A percentile compares a stretch with the other conserved stretches of the same genome.
These are phyloP conservation scores for Solen grandis DNA, from an alignment of 1,140 invertebrate species.

Conservation along the genomic window DNA sequence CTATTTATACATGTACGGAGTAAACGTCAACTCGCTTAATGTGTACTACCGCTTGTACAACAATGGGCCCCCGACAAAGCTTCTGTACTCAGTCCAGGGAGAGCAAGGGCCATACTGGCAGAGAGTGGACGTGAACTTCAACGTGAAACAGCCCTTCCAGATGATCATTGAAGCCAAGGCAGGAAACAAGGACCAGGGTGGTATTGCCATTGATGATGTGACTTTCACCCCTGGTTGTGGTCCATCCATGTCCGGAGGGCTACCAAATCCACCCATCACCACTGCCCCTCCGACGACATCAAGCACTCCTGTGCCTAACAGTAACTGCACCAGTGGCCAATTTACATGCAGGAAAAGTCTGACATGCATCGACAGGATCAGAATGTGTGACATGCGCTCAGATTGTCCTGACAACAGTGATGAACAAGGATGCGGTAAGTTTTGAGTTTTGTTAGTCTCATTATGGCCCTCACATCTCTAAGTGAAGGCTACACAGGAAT, in stretches of 20 bases:
- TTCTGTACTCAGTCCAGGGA: slow-evolving; percentile 53
- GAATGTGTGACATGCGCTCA: slow-evolving; percentile 86
- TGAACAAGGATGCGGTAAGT: slow-evolving; percentile 73
- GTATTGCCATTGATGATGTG: slow-evolving; percentile 80
- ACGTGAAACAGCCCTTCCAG: slow-evolving; percentile 65
- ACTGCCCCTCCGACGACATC: slow-evolving; percentile 24
- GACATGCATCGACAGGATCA: slow-evolving; percentile 63
- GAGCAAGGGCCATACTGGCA: slow-evolving; percentile 74
- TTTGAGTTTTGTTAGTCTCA: too few species aligned
- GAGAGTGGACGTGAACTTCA: slow-evolving; percentile 46
- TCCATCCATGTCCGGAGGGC: slow-evolving; percentile 8
- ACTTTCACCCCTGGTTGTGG: slow-evolving; percentile 72
- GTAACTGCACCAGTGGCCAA: slow-evolving; percentile 46
- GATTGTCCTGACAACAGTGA: slow-evolving; percentile 78
- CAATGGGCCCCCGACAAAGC: slow-evolving; percentile 65
- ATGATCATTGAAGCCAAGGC: slow-evolving; percentile 73
- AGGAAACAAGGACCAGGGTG: slow-evolving; percentile 65
- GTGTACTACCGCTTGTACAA: slow-evolving; percentile 71
- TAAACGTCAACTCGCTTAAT: slow-evolving; percentile 67
- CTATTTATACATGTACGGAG: slow-evolving; percentile 79
- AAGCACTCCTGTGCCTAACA: slow-evolving; percentile 33
- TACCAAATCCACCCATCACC: slow-evolving; percentile 59
- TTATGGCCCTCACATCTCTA: too few species aligned
- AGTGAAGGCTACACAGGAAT: too few species aligned
- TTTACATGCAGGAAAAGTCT: slow-evolving; percentile 62